Evolutionary conservation across 2,113 vertebrate species (phyloP).

Genomic region (Myotis lucifugus): DNA sequence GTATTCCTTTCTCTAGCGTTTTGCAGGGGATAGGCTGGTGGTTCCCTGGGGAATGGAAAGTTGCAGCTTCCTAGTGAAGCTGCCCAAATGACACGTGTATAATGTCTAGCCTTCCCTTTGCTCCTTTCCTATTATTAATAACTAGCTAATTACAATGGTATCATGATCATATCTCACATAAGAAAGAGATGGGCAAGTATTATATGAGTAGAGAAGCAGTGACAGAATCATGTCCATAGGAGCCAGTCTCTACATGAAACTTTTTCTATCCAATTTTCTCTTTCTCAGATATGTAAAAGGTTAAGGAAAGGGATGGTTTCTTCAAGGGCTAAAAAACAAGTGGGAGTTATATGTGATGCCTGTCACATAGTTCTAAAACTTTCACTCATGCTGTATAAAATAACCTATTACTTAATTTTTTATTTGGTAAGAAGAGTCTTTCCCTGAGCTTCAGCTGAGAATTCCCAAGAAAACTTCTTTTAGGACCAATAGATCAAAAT

Average conservation of each 20-base stretch:
- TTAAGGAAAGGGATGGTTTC: conserved; percentile 33
- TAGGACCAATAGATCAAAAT: not conserved
- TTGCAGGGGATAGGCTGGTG: too few species aligned
- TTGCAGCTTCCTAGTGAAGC: too few species aligned
- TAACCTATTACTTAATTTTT: conserved; percentile 28
- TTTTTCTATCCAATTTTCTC: conserved; percentile 2
- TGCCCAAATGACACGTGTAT: too few species aligned
- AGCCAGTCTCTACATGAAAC: not conserved
- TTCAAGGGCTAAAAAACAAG: conserved; percentile 34
- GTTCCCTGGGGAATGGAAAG: too few species aligned
- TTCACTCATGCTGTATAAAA: conserved; percentile 21
- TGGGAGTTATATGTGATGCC: not conserved
- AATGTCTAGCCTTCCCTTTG: too few species aligned
- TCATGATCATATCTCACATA: not conserved
- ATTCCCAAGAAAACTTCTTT: conserved; percentile 17
- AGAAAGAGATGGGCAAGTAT: not conserved
- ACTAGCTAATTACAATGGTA: too few species aligned
- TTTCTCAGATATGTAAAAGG: conserved; percentile 1
- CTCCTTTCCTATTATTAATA: too few species aligned
- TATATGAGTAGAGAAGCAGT: not conserved
- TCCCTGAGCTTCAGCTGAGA: not conserved
- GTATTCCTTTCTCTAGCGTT: too few species aligned
- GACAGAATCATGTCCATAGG: not conserved
- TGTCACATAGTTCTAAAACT: conserved; percentile 37
- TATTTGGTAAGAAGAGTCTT: not conserved